These are phyloP conservation scores for Centropus unirufus DNA, from an alignment of 2,113 vertebrate species.

Conservation along the genomic window DNA sequence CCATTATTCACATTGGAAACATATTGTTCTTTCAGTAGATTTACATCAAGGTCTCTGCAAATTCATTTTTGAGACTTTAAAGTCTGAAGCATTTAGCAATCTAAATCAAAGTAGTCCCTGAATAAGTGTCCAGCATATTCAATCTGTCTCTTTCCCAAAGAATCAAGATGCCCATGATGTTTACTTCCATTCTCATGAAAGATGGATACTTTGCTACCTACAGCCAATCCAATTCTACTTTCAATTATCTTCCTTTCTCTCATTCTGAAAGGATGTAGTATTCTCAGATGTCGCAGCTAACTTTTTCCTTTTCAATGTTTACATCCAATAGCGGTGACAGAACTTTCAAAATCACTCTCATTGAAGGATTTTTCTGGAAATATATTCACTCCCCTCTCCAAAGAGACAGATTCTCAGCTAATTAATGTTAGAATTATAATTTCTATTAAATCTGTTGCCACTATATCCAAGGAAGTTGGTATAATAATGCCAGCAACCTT, in stretches of 20 bases:
- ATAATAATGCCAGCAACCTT: not conserved
- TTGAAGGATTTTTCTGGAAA: not conserved
- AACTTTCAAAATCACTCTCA: not conserved
- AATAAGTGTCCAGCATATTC: not conserved
- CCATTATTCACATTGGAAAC: not conserved
- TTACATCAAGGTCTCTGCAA: not conserved
- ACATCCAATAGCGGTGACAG: not conserved
- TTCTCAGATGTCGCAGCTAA: not conserved
- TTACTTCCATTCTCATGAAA: not conserved
- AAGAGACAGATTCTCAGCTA: not conserved
- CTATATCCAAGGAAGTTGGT: not conserved
- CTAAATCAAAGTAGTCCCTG: not conserved
- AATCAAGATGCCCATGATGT: not conserved
- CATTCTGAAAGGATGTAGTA: not conserved
- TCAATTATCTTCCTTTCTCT: not conserved
- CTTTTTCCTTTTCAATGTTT: not conserved
- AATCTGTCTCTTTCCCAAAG: not conserved
- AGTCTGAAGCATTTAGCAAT: not conserved
- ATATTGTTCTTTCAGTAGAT: not conserved
- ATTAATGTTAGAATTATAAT: not conserved
- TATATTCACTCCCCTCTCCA: not conserved
- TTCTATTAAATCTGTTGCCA: not conserved
- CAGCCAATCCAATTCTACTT: not conserved
- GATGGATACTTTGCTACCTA: rapidly evolving
- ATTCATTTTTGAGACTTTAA: not conserved